A percentile compares a stretch with the other conserved stretches of the same genome.
Conservation (phyloP, 2,888 invertebrate genomes). For the Shargacucullia verbasci region DNA sequence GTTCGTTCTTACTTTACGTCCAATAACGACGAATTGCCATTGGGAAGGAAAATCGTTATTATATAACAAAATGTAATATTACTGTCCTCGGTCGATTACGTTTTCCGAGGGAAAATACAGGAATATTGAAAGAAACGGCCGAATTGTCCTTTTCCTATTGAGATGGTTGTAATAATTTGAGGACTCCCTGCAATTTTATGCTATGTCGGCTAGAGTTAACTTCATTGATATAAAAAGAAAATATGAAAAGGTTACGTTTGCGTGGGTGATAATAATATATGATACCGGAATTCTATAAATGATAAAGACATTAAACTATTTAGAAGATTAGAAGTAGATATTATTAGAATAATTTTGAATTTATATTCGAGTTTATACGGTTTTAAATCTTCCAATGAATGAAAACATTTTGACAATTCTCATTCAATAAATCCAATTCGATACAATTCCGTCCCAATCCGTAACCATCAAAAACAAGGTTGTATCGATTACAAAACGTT, state of each 20-base stretch:
- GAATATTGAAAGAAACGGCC: constrained; percentile 75
- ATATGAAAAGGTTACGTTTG: constrained; percentile 48
- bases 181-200: constrained; percentile 70
- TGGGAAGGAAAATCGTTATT: constrained; percentile 80
- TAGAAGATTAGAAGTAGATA: too few species aligned
- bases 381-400: constrained; percentile 25
- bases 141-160: constrained; percentile 75
- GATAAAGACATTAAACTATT: too few species aligned
- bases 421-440: constrained; percentile 22
- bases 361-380: constrained; percentile 15
- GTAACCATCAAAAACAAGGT: constrained; percentile 28
- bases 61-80: constrained; percentile 78
- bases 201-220: constrained; percentile 64
- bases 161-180: constrained; percentile 72
- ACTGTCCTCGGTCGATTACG: constrained; percentile 75
- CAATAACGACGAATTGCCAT: constrained; percentile 81
- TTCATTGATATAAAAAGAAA: constrained; percentile 58
- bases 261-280: constrained; percentile 8
- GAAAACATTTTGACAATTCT: constrained; percentile 17
- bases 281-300: too few species aligned
- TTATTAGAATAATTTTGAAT: background rate
- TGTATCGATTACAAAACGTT: constrained; percentile 58
- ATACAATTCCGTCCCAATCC: constrained; percentile 29
- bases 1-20: constrained; percentile 79
- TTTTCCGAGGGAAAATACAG: constrained; percentile 74